phyloP scores from a whole-genome alignment of 2,113 vertebrate genomes.

The Mohoua ochrocephala region DNA sequence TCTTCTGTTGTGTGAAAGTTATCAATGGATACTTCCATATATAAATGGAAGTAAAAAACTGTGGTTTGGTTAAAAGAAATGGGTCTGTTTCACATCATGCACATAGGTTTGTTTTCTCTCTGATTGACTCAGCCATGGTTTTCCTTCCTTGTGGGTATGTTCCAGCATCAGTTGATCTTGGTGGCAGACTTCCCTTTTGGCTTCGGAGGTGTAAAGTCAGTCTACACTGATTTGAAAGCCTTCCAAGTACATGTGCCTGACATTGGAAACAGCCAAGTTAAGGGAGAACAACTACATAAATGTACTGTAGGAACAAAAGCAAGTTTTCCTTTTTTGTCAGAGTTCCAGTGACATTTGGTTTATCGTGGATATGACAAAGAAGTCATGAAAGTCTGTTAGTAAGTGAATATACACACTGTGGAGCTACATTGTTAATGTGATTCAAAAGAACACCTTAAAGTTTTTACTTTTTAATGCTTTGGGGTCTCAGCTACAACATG shows the following conservation, averaged over 20 bases:
- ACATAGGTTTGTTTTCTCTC: not conserved
- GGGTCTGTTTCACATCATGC: not conserved
- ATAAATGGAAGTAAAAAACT: not conserved
- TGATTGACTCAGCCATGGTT: not conserved
- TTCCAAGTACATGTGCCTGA: not conserved
- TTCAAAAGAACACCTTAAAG: not conserved
- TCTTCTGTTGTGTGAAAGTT: not conserved
- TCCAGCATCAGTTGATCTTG: not conserved
- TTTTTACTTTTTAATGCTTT: not conserved
- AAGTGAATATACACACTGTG: not conserved
- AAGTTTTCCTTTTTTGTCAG: not conserved
- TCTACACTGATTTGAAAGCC: not conserved
- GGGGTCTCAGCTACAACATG: not conserved
- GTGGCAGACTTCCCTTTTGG: slow-evolving; percentile 6
- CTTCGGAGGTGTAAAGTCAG: not conserved
- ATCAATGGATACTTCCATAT: not conserved
- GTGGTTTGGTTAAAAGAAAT: not conserved
- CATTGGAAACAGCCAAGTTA: not conserved
- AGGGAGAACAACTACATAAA: not conserved
- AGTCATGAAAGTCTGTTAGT: not conserved
- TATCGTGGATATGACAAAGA: not conserved
- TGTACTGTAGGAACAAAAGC: not conserved
- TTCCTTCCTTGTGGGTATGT: not conserved
- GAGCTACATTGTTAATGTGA: not conserved
- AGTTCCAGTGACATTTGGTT: not conserved